Evolutionary conservation across 2,888 invertebrate species (phyloP), one percentile per base, ranked within the genome.

Genomic region (Oithona nana): DNA sequence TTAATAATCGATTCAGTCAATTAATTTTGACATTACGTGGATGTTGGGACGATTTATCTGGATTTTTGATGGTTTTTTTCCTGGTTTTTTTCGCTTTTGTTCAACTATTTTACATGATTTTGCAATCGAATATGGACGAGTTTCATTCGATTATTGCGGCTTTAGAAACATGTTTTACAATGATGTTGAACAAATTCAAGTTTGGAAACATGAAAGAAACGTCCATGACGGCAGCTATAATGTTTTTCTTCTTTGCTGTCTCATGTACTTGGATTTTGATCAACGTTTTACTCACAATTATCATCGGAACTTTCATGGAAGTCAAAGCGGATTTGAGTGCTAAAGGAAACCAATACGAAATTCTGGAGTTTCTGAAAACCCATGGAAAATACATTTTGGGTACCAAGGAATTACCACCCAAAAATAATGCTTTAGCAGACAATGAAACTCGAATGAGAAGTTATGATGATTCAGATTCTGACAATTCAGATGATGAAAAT

Each of bases 161-260:
- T 1, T 69, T 73, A 3, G 73, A 75, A 65, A 70, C 73, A 22
- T 70, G 72, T 64, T 76, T 76, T 66, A 70, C 73, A 28, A 73
- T 75, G 67, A 70, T 73, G 8, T 69, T 75, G 20, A 75, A 75
- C 28, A 69, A 71, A 63, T 75, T 75, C 65, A 72, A 74, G 66
- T 75, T 74, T 64, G 68, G 71, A 11, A 72, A 65, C n/a, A 67
- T 69, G 50, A 64, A 65, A 28, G 61, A 65, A 28, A 68, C 69
- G 13, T 65, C 69, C 3, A 61, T 68, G 11, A 67, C 68, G 2
- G 66, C 65, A 6, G 68, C 69, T 2, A 22, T 69, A 3, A 65
- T 72, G 63, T 73, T 71, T 67, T 71, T 74, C 67, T 66, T 70
- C 61, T 70, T 72, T 61, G 71, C 71, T 66, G 68, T 71, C 50